Evolutionary conservation across 2,113 vertebrate species (phyloP).

Genomic region (Gymnarchus niloticus): DNA sequence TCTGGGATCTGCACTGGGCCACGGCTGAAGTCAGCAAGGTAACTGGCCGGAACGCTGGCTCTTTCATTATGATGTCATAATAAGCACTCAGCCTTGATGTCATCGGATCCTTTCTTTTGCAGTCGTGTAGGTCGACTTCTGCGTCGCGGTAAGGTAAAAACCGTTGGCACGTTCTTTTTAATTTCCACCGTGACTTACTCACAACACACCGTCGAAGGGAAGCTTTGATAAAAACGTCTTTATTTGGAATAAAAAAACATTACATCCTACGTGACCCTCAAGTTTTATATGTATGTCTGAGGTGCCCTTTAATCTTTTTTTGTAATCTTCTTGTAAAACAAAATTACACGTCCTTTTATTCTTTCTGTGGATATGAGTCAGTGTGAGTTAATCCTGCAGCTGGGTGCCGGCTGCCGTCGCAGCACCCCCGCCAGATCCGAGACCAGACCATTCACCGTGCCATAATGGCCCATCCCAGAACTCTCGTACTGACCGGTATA

Average conservation of each 20-base stretch:
- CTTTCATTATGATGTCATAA: conserved; percentile 1
- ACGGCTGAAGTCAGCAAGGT: background rate
- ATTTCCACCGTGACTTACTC: background rate
- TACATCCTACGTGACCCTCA: conserved; percentile 6
- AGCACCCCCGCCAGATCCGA: background rate
- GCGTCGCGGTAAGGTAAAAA: background rate
- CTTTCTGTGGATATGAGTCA: conserved; percentile 15
- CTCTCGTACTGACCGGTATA: background rate
- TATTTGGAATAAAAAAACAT: conserved; percentile 15
- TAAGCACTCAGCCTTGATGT: background rate
- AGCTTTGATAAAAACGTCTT: background rate
- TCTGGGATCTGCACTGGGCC: background rate
- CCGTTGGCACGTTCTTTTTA: background rate
- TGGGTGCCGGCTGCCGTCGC: background rate
- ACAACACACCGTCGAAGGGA: background rate
- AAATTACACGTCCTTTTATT: conserved; percentile 16
- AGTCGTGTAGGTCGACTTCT: background rate
- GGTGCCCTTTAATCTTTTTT: conserved; percentile 10
- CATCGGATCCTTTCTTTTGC: background rate
- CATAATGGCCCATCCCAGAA: background rate
- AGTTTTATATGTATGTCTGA: conserved; percentile 18
- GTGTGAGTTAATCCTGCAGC: background rate
- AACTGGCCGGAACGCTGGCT: background rate
- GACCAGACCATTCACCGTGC: background rate
- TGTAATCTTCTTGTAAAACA: conserved; percentile 17